phyloP scores from a whole-genome alignment of 2,797 vertebrate genomes.

The Pseudochromis fuscus region DNA sequence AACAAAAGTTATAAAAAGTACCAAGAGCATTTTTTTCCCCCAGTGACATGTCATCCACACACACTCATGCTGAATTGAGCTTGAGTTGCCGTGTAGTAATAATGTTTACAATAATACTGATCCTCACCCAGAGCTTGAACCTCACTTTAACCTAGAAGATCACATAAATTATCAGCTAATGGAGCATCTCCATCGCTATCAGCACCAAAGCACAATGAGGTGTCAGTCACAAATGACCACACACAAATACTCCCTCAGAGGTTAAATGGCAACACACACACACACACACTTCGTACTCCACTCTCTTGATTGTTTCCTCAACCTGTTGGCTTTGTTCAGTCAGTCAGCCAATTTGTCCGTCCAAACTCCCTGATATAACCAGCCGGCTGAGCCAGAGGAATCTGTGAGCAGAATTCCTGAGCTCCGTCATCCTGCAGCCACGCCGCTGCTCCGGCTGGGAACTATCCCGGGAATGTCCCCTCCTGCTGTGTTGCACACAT shows the following conservation, averaged over 20 bases:
- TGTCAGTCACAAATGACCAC: conserved; percentile 53
- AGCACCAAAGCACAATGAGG: neutral
- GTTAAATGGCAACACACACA: conserved; percentile 21
- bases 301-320: conserved; percentile 55
- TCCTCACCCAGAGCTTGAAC: neutral
- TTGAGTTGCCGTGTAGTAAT: neutral
- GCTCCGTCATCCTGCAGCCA: conserved; percentile 55
- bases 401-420: conserved; percentile 46
- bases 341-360: conserved; percentile 34
- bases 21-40: too few relatives aligned
- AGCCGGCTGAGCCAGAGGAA: conserved; percentile 34
- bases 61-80: neutral
- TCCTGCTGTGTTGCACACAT: conserved; percentile 65
- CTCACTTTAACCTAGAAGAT: neutral
- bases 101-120: neutral
- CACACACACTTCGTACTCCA: neutral
- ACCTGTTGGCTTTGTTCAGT: conserved; percentile 64
- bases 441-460: conserved; percentile 48
- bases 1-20: too few relatives aligned
- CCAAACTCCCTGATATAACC: conserved; percentile 52
- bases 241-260: conserved; percentile 28
- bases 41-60: too few relatives aligned
- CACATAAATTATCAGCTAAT: neutral
- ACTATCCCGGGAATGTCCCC: conserved; percentile 69
- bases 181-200: neutral